These are phyloP conservation scores for Zeugodacus cucurbitae DNA, from an alignment of 1,140 invertebrate genomes.

Conservation along the genomic window DNA sequence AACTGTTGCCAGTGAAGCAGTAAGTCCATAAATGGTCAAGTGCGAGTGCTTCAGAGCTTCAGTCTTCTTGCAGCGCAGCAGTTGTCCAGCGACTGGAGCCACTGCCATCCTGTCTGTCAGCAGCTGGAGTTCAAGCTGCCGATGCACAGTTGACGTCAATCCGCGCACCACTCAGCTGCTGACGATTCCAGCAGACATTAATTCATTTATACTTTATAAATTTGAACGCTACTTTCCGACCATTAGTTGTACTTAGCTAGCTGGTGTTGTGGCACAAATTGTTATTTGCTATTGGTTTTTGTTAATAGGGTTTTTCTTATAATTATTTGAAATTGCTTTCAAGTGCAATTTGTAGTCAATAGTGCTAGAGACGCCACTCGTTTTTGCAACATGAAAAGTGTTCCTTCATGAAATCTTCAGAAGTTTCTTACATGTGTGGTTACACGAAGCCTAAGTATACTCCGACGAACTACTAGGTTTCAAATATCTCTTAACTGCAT, in stretches of 20 bases:
- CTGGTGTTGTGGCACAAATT: background rate
- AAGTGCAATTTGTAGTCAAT: slow-evolving; percentile 22
- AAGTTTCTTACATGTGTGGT: background rate
- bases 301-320: background rate
- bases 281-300: slow-evolving; percentile 1
- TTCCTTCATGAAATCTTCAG: background rate
- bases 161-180: background rate
- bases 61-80: background rate
- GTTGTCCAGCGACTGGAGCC: background rate
- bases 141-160: background rate
- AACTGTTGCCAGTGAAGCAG: background rate
- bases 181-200: background rate
- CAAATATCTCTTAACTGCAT: background rate
- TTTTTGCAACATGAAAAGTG: background rate
- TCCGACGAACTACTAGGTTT: background rate
- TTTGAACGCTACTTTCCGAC: background rate
- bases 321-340: background rate
- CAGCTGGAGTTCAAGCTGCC: background rate
- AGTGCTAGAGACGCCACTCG: background rate
- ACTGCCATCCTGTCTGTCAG: background rate
- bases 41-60: background rate
- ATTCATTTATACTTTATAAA: slow-evolving; percentile 6
- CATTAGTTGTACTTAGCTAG: background rate
- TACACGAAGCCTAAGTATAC: background rate
- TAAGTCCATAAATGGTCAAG: background rate